Evolutionary conservation across 2,113 vertebrate genomes (phyloP).

Genomic region (Delphinapterus leucas): DNA sequence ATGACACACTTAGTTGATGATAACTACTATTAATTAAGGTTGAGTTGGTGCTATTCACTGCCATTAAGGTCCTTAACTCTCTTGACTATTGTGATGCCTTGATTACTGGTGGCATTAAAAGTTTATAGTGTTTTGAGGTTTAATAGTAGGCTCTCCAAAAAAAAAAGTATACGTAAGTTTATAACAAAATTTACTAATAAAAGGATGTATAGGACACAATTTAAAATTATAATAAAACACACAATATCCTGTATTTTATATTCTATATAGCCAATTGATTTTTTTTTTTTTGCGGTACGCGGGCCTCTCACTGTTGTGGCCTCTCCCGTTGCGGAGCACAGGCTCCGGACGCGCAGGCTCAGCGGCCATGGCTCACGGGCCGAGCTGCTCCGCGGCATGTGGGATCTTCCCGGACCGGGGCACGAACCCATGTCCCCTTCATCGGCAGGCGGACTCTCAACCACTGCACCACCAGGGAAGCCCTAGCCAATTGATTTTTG

Average conservation of each 20-base stretch:
- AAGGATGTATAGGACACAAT: neutral
- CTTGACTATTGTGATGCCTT: neutral
- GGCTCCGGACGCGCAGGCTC: no score
- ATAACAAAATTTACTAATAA: neutral
- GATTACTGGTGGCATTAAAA: neutral
- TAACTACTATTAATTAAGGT: neutral
- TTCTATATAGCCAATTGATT: neutral
- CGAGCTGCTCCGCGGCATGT: no score
- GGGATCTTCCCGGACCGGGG: no score
- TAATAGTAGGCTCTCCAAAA: neutral
- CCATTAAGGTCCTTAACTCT: neutral
- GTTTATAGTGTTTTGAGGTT: neutral
- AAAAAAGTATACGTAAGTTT: neutral
- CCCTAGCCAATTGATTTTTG: neutral
- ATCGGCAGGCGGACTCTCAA: no score
- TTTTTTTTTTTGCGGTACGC: no score
- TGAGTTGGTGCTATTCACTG: neutral
- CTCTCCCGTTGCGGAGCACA: no score
- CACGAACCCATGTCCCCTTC: no score
- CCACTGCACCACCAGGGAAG: no score
- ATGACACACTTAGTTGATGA: neutral
- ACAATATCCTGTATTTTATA: neutral
- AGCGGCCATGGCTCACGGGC: no score
- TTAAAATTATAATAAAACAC: conserved; percentile 12
- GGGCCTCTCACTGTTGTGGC: no score